Percentiles rank a stretch among this genome's conserved stretches.
Conservation (phyloP, 2,113 vertebrate species). For the Apeltes quadracus region DNA sequence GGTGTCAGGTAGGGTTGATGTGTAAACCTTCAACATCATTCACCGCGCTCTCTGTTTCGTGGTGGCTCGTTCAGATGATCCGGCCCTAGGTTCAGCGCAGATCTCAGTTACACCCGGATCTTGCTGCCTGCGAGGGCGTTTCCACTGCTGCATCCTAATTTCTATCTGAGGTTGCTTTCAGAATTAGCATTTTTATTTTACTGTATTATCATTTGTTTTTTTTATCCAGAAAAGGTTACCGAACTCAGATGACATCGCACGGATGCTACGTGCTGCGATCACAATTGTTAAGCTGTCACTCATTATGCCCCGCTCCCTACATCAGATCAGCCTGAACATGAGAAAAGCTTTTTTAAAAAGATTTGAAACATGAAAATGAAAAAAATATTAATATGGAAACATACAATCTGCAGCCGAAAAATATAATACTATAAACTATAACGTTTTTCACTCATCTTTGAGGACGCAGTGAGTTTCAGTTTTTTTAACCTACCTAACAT, state of each 20-base stretch:
- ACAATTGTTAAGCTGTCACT: not conserved
- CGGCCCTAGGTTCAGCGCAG: not conserved
- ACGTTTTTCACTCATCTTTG: no score
- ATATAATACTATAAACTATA: no score
- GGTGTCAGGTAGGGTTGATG: not conserved
- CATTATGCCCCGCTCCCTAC: no score
- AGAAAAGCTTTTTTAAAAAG: no score
- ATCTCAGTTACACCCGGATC: not conserved
- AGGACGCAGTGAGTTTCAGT: no score
- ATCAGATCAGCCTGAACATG: no score
- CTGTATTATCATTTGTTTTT: not conserved
- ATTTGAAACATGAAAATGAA: no score
- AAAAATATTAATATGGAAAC: no score
- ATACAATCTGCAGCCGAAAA: no score
- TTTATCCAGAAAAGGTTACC: not conserved
- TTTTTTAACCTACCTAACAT: no score
- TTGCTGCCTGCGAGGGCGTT: not conserved
- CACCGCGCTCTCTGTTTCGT: not conserved
- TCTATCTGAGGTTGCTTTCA: not conserved
- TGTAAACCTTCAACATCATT: constrained; percentile 19
- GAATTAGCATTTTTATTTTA: not conserved
- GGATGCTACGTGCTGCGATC: not conserved
- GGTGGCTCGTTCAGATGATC: not conserved
- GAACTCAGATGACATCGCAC: no score
- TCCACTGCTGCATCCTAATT: not conserved